Percentiles rank a stretch among this genome's conserved stretches.
phyloP scores from a whole-genome alignment of 1,140 invertebrate genomes.

The Sycophila sp. region DNA sequence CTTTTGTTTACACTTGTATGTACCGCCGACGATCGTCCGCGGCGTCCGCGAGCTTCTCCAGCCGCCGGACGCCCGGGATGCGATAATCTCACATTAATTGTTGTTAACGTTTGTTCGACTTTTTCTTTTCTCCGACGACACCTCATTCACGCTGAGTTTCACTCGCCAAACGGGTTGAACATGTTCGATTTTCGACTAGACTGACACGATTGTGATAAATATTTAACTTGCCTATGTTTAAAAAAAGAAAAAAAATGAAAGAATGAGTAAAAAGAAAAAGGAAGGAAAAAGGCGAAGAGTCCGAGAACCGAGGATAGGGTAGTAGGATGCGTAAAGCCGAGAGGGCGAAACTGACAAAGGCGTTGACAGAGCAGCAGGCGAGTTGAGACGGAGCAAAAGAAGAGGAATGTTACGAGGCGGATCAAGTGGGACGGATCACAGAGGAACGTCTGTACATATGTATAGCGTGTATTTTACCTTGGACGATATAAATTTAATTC shows the following conservation, averaged over 20 bases:
- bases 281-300: slow-evolving; percentile 20
- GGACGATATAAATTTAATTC: slow-evolving; percentile 40
- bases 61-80: no score
- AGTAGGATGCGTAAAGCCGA: neutral
- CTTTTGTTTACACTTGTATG: no score
- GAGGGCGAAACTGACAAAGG: neutral
- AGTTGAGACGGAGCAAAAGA: neutral
- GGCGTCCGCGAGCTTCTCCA: no score
- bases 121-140: slow-evolving; percentile 16
- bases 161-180: slow-evolving; percentile 59
- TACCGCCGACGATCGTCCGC: no score
- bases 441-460: slow-evolving; percentile 55
- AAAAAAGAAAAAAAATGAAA: slow-evolving; percentile 21
- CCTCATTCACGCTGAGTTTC: slow-evolving; percentile 54
- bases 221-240: slow-evolving; percentile 57
- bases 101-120: no score
- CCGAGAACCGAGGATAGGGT: slow-evolving; percentile 15
- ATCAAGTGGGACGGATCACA: slow-evolving; percentile 42
- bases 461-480: slow-evolving; percentile 45
- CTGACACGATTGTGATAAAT: slow-evolving; percentile 67
- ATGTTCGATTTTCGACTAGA: slow-evolving; percentile 66
- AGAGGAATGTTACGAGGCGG: slow-evolving; percentile 23
- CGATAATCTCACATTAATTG: no score
- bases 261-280: slow-evolving; percentile 24
- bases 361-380: neutral